A percentile compares a stretch with the other conserved stretches of the same genome.
Conservation (phyloP, 2,113 vertebrate genomes). For the Propithecus coquereli region DNA sequence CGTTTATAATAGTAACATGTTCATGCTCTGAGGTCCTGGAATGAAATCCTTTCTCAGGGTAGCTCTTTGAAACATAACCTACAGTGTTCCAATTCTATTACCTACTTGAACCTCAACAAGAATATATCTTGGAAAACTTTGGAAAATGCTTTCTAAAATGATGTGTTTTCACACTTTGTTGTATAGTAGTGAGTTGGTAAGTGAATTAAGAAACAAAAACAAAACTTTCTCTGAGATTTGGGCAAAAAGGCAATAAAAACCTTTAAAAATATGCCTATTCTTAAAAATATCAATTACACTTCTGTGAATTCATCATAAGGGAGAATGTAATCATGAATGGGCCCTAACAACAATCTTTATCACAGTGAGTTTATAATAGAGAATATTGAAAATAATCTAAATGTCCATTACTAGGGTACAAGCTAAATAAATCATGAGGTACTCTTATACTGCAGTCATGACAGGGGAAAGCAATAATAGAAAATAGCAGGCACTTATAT, state of each 20-base stretch:
- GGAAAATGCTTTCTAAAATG: slow-evolving; percentile 13
- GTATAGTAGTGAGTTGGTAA: background rate
- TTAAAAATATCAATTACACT: background rate
- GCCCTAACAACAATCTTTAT: background rate
- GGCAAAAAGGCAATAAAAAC: background rate
- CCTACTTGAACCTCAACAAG: background rate
- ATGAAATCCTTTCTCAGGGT: background rate
- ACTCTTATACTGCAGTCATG: background rate
- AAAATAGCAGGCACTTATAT: background rate
- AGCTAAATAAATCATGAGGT: background rate
- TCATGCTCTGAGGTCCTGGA: background rate
- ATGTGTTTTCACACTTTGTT: background rate
- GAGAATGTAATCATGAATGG: background rate
- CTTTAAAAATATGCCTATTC: background rate
- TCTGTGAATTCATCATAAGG: background rate
- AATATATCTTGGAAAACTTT: background rate
- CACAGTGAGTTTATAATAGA: background rate
- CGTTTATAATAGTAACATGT: background rate
- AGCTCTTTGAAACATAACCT: background rate
- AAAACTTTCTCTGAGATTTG: background rate
- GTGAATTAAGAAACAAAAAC: slow-evolving; percentile 8
- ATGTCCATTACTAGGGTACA: background rate
- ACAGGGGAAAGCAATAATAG: background rate
- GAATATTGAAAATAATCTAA: background rate
- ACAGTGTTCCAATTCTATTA: slow-evolving; percentile 9